Conservation (phyloP, 2,888 invertebrate genomes). For the Brachypalpus laphriformis region DNA sequence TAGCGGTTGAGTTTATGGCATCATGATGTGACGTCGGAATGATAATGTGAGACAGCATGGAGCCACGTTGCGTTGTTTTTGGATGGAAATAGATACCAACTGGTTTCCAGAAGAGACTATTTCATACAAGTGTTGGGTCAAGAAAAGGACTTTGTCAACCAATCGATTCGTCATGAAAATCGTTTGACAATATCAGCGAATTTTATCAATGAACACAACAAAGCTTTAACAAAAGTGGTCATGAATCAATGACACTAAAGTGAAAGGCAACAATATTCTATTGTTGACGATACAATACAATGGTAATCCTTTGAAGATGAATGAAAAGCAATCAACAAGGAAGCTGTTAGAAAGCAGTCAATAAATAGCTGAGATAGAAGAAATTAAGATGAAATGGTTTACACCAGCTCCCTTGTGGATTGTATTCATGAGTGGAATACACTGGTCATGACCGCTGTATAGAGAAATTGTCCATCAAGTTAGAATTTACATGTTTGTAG, state of each 20-base stretch:
- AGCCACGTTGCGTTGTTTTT: slow-evolving; percentile 2
- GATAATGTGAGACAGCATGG: slow-evolving; percentile 50
- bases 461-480: no score
- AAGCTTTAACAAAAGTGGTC: slow-evolving; percentile 5
- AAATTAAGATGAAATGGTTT: not conserved
- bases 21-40: slow-evolving; percentile 33
- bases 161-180: not conserved
- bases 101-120: not conserved
- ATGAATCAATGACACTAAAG: slow-evolving; percentile 27
- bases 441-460: not conserved
- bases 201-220: slow-evolving; percentile 1
- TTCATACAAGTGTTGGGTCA: not conserved
- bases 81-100: not conserved
- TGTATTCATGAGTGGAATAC: not conserved
- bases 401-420: not conserved
- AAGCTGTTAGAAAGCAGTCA: not conserved
- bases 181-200: slow-evolving; percentile 33
- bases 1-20: not conserved
- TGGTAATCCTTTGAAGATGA: slow-evolving; percentile 25
- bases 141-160: slow-evolving; percentile 13
- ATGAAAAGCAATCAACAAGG: not conserved
- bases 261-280: not conserved
- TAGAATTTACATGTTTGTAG: no score
- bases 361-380: not conserved
- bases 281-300: not conserved